Evolutionary conservation across 2,113 vertebrate species (phyloP).

Genomic region (Megaceryle torquata): DNA sequence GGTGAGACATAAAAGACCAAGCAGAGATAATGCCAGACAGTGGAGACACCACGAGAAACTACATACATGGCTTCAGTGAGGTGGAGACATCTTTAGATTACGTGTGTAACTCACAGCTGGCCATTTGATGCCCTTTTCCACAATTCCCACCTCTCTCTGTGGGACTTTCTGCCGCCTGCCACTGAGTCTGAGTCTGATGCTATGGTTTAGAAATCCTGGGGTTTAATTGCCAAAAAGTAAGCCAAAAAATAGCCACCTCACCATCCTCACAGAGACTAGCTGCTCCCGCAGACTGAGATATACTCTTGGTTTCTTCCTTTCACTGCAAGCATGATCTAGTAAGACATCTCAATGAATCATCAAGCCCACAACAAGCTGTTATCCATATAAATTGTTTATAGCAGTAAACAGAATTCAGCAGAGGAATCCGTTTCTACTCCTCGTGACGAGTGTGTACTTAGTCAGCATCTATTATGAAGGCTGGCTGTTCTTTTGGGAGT

Average conservation of each 20-base stretch:
- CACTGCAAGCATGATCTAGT: neutral
- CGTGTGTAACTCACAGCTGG: neutral
- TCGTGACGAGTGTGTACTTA: neutral
- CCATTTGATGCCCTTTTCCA: neutral
- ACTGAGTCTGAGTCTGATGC: neutral
- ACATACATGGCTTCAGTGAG: fast-evolving
- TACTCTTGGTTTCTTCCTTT: neutral
- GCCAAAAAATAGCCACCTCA: neutral
- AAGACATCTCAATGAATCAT: neutral
- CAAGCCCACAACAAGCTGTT: neutral
- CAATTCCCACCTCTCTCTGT: neutral
- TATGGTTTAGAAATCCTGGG: neutral
- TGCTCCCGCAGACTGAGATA: fast-evolving
- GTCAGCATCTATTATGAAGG: constrained; percentile 31
- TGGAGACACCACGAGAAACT: fast-evolving
- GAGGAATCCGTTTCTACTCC: neutral
- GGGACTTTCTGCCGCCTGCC: neutral
- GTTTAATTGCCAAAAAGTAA: neutral
- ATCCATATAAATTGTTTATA: constrained; percentile 6
- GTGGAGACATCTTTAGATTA: neutral
- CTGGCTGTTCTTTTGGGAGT: constrained; percentile 21
- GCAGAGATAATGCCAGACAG: neutral
- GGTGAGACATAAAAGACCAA: neutral
- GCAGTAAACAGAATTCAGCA: neutral
- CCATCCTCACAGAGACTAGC: neutral